Evolutionary conservation across 2,888 invertebrate genomes (phyloP).

Genomic region (Lasioglossum figueresi): DNA sequence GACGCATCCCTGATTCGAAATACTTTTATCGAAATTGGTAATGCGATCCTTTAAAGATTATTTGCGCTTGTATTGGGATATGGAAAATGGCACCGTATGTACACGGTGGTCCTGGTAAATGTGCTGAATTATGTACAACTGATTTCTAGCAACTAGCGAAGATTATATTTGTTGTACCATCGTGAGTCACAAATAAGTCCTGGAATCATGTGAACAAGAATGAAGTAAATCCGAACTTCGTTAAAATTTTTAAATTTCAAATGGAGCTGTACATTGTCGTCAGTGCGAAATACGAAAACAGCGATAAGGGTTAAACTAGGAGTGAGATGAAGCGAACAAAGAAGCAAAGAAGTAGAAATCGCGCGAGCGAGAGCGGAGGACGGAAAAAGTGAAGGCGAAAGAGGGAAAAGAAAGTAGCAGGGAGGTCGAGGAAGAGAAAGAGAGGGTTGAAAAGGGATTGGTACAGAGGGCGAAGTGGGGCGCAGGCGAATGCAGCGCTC

Average conservation of each 20-base stretch:
- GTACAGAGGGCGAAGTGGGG: slow-evolving; percentile 8
- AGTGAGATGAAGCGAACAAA: background rate
- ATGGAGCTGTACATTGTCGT: background rate
- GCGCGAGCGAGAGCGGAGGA: background rate
- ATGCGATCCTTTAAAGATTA: background rate
- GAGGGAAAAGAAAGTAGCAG: background rate
- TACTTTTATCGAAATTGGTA: background rate
- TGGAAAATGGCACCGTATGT: background rate
- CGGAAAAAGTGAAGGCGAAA: background rate
- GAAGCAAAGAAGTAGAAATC: background rate
- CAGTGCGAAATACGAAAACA: background rate
- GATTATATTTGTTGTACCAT: too few species aligned
- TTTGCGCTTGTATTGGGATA: background rate
- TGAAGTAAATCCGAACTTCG: background rate
- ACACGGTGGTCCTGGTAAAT: background rate
- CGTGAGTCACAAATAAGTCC: too few species aligned
- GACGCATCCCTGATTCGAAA: background rate
- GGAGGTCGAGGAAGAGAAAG: background rate
- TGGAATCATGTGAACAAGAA: too few species aligned
- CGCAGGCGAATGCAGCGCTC: slow-evolving; percentile 39
- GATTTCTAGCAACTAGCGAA: background rate
- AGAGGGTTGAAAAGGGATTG: background rate
- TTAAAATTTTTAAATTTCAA: background rate
- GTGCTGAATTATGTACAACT: background rate
- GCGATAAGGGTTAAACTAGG: background rate